These are phyloP conservation scores for Lytechinus variegatus DNA, from an alignment of 35 echinoderm and acorn worm genomes.

Conservation along the genomic window DNA sequence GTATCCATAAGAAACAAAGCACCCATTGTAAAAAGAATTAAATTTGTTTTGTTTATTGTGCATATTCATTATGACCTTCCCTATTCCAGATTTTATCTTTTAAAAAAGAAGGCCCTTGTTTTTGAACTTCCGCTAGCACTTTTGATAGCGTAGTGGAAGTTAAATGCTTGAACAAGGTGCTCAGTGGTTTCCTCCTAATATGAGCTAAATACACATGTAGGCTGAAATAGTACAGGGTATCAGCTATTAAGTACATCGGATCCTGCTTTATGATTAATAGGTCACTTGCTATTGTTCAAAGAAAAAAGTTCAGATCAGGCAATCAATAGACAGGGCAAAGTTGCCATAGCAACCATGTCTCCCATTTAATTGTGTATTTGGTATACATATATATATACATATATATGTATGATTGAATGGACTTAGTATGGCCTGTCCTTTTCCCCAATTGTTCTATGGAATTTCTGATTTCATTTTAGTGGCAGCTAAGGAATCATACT, in stretches of 20 bases:
- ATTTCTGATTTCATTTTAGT: too few species aligned
- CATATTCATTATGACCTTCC: neutral
- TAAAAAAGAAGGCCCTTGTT: neutral
- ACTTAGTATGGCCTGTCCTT: too few species aligned
- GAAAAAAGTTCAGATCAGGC: too few species aligned
- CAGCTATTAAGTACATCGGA: neutral
- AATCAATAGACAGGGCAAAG: too few species aligned
- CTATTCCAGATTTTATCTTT: neutral
- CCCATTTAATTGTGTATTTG: too few species aligned
- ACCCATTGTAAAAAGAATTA: too few species aligned
- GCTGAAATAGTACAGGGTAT: neutral
- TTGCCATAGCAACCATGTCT: too few species aligned
- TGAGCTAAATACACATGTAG: neutral
- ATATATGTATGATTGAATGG: too few species aligned
- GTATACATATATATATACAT: too few species aligned
- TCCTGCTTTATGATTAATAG: neutral
- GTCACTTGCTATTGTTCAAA: neutral
- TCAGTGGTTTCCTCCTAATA: neutral
- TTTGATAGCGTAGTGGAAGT: neutral
- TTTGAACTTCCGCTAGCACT: conserved; percentile 17
- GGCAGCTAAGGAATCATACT: too few species aligned
- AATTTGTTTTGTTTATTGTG: neutral
- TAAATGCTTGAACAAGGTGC: neutral
- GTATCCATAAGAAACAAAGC: too few species aligned
- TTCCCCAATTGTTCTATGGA: too few species aligned